Evolutionary conservation across 1,140 invertebrate genomes (phyloP).

Genomic region (Coenobita brevimanus): DNA sequence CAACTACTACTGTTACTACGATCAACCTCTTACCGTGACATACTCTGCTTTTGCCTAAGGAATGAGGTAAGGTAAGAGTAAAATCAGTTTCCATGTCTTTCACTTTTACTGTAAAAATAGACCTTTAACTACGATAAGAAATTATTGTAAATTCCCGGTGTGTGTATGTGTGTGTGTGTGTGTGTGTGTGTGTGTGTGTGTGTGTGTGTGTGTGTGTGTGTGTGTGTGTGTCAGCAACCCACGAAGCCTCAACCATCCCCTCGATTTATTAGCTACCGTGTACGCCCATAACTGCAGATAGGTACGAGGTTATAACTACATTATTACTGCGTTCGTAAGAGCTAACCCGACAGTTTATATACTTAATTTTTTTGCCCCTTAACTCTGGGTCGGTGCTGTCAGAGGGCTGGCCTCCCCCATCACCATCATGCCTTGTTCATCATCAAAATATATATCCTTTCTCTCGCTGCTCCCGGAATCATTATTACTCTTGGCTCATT

Average conservation of each 20-base stretch:
- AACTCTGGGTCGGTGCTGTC: conserved; percentile 2
- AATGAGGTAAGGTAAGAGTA: too few species aligned
- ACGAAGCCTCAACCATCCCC: not conserved
- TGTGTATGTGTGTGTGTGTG: not conserved
- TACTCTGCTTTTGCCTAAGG: too few species aligned
- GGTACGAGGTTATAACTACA: not conserved
- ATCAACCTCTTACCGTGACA: too few species aligned
- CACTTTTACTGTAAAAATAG: conserved; percentile 4
- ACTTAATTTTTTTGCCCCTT: not conserved
- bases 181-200: too few species aligned
- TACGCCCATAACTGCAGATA: not conserved
- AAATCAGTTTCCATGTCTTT: not conserved
- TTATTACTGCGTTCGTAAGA: not conserved
- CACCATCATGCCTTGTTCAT: conserved; percentile 20
- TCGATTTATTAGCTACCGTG: not conserved
- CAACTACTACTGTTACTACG: too few species aligned
- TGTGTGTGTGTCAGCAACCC: too few species aligned
- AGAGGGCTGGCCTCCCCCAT: not conserved
- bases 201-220: too few species aligned
- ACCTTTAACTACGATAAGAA: not conserved
- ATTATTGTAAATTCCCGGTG: not conserved
- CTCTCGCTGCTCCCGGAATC: not conserved
- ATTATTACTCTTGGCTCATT: not conserved
- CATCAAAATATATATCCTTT: not conserved
- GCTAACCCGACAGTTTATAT: not conserved